phyloP scores from a whole-genome alignment of 2,797 vertebrate genomes.

The Esox masquinongy region DNA sequence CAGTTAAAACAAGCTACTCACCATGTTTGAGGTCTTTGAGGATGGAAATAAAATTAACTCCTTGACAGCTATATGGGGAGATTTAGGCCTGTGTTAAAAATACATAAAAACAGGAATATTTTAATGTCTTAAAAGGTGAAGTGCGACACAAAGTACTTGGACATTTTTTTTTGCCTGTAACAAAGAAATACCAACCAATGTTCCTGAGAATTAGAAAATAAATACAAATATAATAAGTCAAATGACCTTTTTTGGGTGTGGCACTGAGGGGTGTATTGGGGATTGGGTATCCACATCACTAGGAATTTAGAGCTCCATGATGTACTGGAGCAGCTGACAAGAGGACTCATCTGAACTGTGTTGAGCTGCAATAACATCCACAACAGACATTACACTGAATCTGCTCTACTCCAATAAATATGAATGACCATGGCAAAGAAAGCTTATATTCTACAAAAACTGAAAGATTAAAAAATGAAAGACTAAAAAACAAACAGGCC shows the following conservation, averaged over 20 bases:
- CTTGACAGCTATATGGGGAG: constrained; percentile 36
- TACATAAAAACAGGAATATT: not conserved
- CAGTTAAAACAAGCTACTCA: constrained; percentile 5
- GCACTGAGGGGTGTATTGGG: constrained; percentile 16
- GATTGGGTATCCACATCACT: constrained; percentile 45
- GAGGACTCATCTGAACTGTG: constrained; percentile 35
- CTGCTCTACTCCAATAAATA: not conserved
- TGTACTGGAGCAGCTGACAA: constrained; percentile 22
- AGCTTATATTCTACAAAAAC: not conserved
- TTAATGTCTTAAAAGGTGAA: not conserved
- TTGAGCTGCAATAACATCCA: constrained; percentile 34
- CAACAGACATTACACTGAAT: not conserved
- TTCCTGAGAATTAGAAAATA: not conserved
- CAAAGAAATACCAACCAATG: not conserved
- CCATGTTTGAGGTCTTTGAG: constrained; percentile 11
- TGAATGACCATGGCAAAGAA: not conserved
- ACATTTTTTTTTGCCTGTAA: not conserved
- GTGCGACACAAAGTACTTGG: not conserved
- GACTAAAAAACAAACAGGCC: not conserved
- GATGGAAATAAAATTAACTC: constrained; percentile 44
- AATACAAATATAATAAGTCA: not conserved
- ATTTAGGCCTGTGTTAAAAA: constrained; percentile 32
- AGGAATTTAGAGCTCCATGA: constrained; percentile 21
- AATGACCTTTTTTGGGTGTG: constrained; percentile 33
- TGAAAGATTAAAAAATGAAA: not conserved